These are phyloP conservation scores for Coluber constrictor DNA, from an alignment of 2,797 vertebrate species.

Conservation along the genomic window DNA sequence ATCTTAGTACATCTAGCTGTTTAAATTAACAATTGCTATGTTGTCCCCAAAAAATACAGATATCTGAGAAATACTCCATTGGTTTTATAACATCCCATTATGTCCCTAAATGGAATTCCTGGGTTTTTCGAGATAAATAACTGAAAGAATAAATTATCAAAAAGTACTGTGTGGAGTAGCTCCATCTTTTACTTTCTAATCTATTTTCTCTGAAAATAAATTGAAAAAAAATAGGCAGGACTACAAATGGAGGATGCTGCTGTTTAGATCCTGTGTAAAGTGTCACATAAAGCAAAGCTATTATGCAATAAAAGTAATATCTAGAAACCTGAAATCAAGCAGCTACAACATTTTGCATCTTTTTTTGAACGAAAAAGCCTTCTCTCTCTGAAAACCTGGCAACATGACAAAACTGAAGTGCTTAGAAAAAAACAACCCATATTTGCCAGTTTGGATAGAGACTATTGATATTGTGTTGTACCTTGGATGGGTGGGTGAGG, in stretches of 20 bases:
- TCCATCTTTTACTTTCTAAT: background rate
- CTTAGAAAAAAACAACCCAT: background rate
- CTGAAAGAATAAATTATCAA: background rate
- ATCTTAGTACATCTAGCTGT: background rate
- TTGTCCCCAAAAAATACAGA: background rate
- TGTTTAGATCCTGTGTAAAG: background rate
- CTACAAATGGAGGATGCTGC: background rate
- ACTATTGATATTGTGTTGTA: background rate
- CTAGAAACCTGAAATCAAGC: background rate
- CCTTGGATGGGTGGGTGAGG: background rate
- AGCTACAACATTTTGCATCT: background rate
- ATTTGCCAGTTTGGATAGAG: background rate
- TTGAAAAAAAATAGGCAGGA: background rate
- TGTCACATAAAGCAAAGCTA: background rate
- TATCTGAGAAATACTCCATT: background rate
- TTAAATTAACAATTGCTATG: background rate
- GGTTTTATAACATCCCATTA: background rate
- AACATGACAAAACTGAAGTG: background rate
- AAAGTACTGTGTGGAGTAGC: background rate
- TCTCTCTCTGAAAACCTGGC: background rate
- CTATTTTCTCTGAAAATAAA: background rate
- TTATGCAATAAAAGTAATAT: background rate
- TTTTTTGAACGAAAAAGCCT: background rate
- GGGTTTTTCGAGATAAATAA: background rate
- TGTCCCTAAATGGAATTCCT: background rate